Evolutionary conservation across 2,113 vertebrate species (phyloP).

Genomic region (Actenoides hombroni): DNA sequence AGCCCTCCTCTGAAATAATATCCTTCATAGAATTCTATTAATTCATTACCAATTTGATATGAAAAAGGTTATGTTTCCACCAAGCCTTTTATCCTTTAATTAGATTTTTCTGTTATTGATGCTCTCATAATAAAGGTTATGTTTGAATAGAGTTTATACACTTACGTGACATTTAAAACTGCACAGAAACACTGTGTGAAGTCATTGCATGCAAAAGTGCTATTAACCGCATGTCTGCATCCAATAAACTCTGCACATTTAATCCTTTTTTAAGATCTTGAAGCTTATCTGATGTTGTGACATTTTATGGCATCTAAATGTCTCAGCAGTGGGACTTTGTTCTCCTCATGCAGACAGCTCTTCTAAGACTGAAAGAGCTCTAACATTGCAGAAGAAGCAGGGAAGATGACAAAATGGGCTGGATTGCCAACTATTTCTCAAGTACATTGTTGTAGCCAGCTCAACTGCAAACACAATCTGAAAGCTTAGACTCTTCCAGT

Average conservation of each 20-base stretch:
- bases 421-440: conserved; percentile 16
- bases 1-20: neutral
- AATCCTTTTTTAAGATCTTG: conserved; percentile 21
- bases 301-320: conserved; percentile 46
- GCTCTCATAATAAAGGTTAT: conserved; percentile 47
- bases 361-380: neutral
- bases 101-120: conserved; percentile 52
- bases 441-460: neutral
- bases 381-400: neutral
- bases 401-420: neutral
- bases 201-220: neutral
- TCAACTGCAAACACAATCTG: neutral
- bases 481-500: neutral
- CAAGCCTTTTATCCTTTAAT: conserved; percentile 42
- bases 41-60: conserved; percentile 16
- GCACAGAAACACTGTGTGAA: neutral
- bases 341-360: neutral
- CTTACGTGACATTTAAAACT: conserved; percentile 35
- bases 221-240: neutral
- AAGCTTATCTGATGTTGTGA: conserved; percentile 12
- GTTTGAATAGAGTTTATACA: conserved; percentile 31
- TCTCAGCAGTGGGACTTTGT: neutral
- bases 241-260: neutral
- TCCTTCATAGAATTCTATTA: neutral
- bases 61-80: conserved; percentile 30